Conservation (phyloP, 2,113 vertebrate species). For the Perccottus glenii region DNA sequence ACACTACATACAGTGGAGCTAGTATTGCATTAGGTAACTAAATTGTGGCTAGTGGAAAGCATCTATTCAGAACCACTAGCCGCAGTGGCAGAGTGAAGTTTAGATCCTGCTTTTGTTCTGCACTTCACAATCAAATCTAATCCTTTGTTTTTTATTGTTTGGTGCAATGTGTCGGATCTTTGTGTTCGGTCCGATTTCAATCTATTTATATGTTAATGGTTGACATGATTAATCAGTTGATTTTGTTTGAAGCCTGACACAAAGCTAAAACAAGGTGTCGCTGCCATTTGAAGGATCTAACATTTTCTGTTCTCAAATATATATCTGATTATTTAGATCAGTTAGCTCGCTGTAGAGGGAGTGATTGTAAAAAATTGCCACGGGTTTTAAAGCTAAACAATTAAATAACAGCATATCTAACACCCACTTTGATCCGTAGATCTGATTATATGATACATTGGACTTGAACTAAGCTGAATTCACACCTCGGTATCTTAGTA, state of each 20-base stretch:
- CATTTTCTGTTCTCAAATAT: too few relatives aligned
- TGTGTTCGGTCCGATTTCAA: conserved; percentile 11
- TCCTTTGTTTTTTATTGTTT: conserved; percentile 17
- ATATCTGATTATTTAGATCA: too few relatives aligned
- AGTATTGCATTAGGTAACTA: too few relatives aligned
- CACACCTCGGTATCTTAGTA: background rate
- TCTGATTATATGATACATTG: background rate
- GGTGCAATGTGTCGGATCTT: background rate
- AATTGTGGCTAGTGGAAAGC: too few relatives aligned
- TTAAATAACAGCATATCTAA: conserved; percentile 16
- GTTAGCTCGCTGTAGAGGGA: too few relatives aligned
- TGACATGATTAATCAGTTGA: background rate
- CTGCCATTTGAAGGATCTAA: too few relatives aligned
- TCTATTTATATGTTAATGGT: conserved; percentile 22
- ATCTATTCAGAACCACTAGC: too few relatives aligned
- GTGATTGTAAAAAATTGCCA: background rate
- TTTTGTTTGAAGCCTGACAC: background rate
- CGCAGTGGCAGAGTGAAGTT: background rate
- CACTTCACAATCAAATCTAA: conserved; percentile 14
- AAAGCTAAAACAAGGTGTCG: too few relatives aligned
- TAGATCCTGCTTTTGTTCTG: conserved; percentile 1
- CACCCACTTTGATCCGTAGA: background rate
- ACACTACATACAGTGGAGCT: too few relatives aligned
- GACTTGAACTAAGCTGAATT: conserved; percentile 15
- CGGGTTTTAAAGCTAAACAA: background rate